Percentiles rank a stretch among this genome's conserved stretches.
phyloP scores from a whole-genome alignment of 2,113 vertebrate genomes.

The Galeopterus variegatus region DNA sequence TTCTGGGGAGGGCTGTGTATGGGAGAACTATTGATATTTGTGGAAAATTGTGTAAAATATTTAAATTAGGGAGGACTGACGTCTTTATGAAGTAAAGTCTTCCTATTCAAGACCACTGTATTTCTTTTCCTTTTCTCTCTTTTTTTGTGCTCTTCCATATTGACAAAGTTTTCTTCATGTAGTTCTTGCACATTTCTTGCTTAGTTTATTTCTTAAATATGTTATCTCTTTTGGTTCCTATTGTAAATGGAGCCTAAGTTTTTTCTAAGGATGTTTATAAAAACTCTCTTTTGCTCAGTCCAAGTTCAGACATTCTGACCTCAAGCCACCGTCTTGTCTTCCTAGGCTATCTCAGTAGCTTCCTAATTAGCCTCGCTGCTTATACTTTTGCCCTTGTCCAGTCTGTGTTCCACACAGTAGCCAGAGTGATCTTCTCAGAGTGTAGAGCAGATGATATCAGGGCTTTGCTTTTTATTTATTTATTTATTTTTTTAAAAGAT shows the following conservation, averaged over 20 bases:
- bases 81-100: background rate
- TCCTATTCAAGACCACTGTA: background rate
- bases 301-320: background rate
- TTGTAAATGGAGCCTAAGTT: background rate
- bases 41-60: background rate
- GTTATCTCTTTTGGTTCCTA: background rate
- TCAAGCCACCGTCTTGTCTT: background rate
- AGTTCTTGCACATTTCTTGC: background rate
- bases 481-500: no score
- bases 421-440: no score
- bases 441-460: background rate
- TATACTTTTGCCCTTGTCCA: background rate
- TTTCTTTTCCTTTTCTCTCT: background rate
- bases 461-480: background rate
- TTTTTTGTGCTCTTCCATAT: background rate
- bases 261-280: background rate
- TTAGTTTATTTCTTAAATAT: conserved; percentile 47
- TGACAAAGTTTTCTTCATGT: background rate
- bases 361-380: background rate
- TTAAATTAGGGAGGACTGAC: background rate
- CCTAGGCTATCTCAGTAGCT: background rate
- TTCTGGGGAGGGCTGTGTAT: background rate
- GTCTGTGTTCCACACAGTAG: background rate
- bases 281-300: background rate
- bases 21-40: background rate